phyloP scores from a whole-genome alignment of 2,888 invertebrate species.

The Hyppa rectilinea region DNA sequence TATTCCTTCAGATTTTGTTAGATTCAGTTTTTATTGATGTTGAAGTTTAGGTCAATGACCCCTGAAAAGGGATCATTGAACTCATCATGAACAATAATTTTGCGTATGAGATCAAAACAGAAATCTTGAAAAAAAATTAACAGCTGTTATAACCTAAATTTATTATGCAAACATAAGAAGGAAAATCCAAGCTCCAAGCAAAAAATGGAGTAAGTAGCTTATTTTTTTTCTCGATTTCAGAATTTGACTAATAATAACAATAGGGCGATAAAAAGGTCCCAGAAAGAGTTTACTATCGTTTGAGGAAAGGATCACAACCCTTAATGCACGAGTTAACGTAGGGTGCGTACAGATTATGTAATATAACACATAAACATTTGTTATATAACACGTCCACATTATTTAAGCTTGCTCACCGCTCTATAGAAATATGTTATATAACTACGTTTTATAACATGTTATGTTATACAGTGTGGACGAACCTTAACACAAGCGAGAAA shows the following conservation, averaged over 20 bases:
- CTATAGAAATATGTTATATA: no score
- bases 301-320: background rate
- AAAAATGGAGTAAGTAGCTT: accelerated
- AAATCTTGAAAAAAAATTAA: background rate
- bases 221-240: background rate
- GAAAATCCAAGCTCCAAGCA: no score
- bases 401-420: no score
- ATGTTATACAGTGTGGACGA: no score
- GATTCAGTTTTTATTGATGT: background rate
- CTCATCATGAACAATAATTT: background rate
- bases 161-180: background rate
- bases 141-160: background rate
- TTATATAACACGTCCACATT: no score
- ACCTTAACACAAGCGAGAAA: conserved; percentile 11
- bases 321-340: conserved; percentile 15
- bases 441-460: no score
- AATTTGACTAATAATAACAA: accelerated
- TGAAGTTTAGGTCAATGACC: background rate
- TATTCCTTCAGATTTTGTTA: background rate
- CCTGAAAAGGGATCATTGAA: background rate
- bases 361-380: no score
- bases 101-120: accelerated
- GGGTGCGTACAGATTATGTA: no score
- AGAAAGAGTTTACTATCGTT: background rate
- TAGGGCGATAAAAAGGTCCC: background rate